Percentiles rank a stretch among this genome's conserved stretches.
Conservation (phyloP, 2,113 vertebrate species). For the Psephotus haematonotus region DNA sequence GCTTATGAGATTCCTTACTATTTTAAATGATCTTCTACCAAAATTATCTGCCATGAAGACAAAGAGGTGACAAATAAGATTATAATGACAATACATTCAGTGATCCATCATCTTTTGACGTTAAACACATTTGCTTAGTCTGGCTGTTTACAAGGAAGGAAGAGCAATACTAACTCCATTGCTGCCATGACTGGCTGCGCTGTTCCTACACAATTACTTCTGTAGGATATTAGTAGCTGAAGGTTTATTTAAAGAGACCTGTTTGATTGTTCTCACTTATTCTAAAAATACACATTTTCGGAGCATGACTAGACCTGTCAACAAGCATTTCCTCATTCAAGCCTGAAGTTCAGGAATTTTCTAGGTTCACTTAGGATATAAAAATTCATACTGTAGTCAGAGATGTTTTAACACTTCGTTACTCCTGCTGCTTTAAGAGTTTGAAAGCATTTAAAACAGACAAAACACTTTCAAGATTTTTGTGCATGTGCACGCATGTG, state of each 20-base stretch:
- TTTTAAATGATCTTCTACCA: not conserved
- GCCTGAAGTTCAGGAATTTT: conserved; percentile 3
- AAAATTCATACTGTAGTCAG: not conserved
- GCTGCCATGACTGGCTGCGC: not conserved
- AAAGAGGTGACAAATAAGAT: not conserved
- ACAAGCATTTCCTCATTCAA: conserved; percentile 14
- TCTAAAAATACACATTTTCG: conserved; percentile 38
- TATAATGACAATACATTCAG: not conserved
- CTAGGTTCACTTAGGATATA: conserved; percentile 16
- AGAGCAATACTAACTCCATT: not conserved
- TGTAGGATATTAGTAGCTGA: not conserved
- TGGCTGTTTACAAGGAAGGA: not conserved
- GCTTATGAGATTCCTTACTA: not conserved
- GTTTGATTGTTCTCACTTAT: not conserved
- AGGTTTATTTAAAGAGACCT: not conserved
- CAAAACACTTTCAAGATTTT: not conserved
- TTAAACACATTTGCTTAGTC: not conserved
- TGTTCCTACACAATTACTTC: not conserved
- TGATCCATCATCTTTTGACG: not conserved
- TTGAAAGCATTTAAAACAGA: not conserved
- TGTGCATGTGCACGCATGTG: accelerated
- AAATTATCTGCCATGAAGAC: not conserved
- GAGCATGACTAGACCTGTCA: conserved; percentile 42
- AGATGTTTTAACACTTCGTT: not conserved
- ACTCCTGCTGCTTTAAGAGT: not conserved